Evolutionary conservation across 53 echinoderm and acorn worm genomes (phyloP), one percentile per base, ranked within the genome.

Genomic region (Stichopus horrens): DNA sequence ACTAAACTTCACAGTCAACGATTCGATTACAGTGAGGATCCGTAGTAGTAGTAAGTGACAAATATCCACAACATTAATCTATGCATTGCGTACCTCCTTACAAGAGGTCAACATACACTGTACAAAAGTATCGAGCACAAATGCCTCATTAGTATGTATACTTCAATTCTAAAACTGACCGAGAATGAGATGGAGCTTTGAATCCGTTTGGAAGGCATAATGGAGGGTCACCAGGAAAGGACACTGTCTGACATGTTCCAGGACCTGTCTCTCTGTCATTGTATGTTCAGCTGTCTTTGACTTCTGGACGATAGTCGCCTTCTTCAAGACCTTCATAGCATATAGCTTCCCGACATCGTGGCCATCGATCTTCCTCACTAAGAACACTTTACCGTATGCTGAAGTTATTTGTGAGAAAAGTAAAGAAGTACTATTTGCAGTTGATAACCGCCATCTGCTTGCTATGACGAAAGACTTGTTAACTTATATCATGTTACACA

Each of bases 311-410:
- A 98, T 98, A 86, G 96, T 99, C 54, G 99, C 99, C 88, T 99
- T 99, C 93, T 99, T 99, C 65, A 96, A 78, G 55, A 99, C 99
- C 87, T 99, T 99, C 99, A 99, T 99, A 73, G 99, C 99, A 90
- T 92, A 99, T 23, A 99, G 93, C 75, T 93, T 92, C 60, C 99
- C 94, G 14, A 58, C 75, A 86, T 99, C 92, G 55, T 96, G 89
- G 13, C 94, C 94, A 19, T 93, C 93, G 16, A 94, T 90, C 88
- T 99, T 99, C 73, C 99, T 89, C 7, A 99, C 99, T 58, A 99
- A 92, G 92, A 99, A 99, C 68, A 99, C 99, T 91, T 99, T 99
- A 84, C 99, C 99, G 88, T 99, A 99, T 7, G 99, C 99, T 99
- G 87, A 71, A 71, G 11, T 59, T 37, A 37, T 37, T 37, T 2